Percentiles rank a stretch among this genome's conserved stretches.
phyloP scores from a whole-genome alignment of 2,888 invertebrate species.

The Thymelicus sylvestris region DNA sequence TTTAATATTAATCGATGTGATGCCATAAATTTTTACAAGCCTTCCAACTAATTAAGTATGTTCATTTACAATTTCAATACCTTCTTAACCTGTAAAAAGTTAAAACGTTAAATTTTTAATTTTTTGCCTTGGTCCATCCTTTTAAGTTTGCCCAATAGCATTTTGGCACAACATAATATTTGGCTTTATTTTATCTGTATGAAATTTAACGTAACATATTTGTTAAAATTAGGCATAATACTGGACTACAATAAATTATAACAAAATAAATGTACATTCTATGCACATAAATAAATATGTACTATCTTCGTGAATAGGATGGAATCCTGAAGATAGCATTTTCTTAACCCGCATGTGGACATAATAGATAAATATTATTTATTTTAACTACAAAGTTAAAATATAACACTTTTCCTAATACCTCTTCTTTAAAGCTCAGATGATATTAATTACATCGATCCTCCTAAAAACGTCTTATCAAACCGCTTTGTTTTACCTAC shows the following conservation, averaged over 20 bases:
- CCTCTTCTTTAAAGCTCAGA: slow-evolving; percentile 32
- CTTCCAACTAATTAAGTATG: neutral
- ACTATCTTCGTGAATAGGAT: neutral
- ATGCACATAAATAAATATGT: neutral
- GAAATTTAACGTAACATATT: neutral
- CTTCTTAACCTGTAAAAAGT: slow-evolving; percentile 15
- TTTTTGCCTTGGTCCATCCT: slow-evolving; percentile 19
- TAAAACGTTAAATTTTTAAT: slow-evolving; percentile 11
- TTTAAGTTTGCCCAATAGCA: neutral
- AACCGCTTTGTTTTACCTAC: slow-evolving; percentile 1
- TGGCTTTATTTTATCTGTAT: slow-evolving; percentile 5
- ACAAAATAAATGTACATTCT: neutral
- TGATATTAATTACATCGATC: slow-evolving; percentile 15
- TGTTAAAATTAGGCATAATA: too few species aligned
- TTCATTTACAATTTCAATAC: slow-evolving; percentile 1
- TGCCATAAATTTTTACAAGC: neutral
- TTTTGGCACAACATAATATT: slow-evolving; percentile 19
- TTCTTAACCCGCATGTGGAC: neutral
- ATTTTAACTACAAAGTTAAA: slow-evolving; percentile 6
- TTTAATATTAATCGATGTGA: neutral
- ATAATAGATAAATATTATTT: neutral
- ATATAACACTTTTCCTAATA: neutral
- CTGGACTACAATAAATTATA: too few species aligned
- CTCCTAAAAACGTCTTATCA: slow-evolving; percentile 21
- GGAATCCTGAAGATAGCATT: neutral